Evolutionary conservation across 2,113 vertebrate species (phyloP).

Genomic region (Rhadina sibilatrix): DNA sequence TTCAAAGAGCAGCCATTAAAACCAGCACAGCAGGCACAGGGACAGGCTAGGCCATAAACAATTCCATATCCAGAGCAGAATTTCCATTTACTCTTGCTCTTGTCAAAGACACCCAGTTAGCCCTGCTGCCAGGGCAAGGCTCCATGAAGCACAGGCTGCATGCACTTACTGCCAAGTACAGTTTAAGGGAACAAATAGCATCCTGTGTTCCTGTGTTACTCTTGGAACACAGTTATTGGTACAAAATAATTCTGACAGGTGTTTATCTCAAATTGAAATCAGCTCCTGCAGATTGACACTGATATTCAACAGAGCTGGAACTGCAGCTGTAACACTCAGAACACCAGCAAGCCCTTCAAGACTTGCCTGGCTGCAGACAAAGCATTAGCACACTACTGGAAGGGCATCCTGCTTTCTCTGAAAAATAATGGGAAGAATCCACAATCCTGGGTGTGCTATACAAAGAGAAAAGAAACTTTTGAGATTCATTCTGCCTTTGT

Average conservation of each 20-base stretch:
- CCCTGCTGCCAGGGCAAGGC: neutral
- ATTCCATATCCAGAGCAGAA: neutral
- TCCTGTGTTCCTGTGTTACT: neutral
- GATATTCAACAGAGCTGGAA: neutral
- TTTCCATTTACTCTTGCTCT: neutral
- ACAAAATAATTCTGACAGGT: neutral
- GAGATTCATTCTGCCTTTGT: neutral
- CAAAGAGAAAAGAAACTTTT: neutral
- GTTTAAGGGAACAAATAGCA: neutral
- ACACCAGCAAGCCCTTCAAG: neutral
- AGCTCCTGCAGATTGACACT: neutral
- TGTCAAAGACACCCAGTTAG: fast-evolving
- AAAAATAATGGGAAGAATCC: neutral
- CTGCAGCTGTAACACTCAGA: neutral
- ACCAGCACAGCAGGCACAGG: neutral
- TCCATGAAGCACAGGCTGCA: neutral
- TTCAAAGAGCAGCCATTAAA: neutral
- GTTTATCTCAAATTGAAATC: neutral
- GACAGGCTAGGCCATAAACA: neutral
- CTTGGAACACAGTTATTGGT: neutral
- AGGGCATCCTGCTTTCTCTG: neutral
- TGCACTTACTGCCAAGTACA: neutral
- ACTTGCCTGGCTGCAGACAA: neutral
- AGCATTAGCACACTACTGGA: neutral
- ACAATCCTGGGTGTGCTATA: neutral